Base-by-base conservation (phyloP, 2,113 vertebrate genomes). In the Zapus hudsonius region DNA sequence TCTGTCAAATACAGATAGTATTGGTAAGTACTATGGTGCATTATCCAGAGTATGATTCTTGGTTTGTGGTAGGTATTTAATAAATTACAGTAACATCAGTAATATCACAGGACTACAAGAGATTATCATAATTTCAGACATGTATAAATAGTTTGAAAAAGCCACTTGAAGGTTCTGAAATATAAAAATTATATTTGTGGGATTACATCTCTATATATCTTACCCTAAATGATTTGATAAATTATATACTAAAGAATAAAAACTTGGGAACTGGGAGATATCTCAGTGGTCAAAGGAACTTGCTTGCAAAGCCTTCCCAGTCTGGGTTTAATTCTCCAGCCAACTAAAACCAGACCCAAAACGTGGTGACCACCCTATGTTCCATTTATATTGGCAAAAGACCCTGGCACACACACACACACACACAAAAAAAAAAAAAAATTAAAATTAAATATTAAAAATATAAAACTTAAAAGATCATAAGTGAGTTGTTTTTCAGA, bases 161-260 rank as follows among this genome's bases (percentile, higher is more conserved):
- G 42, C 13, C 84, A 52, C 17, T 52, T 52, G 38, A 92, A 20
- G 40, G 87, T 72, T 75, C 27, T 84, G 20, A 90, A 90, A 69
- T 90, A 69, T 40, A 85, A 17, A 85, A 85, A 73, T 31, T 69
- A 22, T 73, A 59, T 3, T 38, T 61, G 23, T 11, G 7, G 47
- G 89, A 4, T 92, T 59, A 79, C 12, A 38, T 79, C 10, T 90
- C 27, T 90, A 64, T 75, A 44, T 52, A 80, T 74, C 25, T 95
- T 13, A 78, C 20, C 81, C 7, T 84, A 81, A 88, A 92, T 80
- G 29, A 64, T n/a, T 40, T 84, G n/a, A 44, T 29, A 89, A 19
- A 89, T 23, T 29, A 61, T 38, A 81, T 61, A 81, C 59, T 82
- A 33, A 61, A 81, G 25, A 42, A n/a, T 31, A 80, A 31, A 81